Evolutionary conservation across 2,888 invertebrate genomes (phyloP), one percentile per base, ranked within the genome.

Genomic region (Macroteleia sp.): DNA sequence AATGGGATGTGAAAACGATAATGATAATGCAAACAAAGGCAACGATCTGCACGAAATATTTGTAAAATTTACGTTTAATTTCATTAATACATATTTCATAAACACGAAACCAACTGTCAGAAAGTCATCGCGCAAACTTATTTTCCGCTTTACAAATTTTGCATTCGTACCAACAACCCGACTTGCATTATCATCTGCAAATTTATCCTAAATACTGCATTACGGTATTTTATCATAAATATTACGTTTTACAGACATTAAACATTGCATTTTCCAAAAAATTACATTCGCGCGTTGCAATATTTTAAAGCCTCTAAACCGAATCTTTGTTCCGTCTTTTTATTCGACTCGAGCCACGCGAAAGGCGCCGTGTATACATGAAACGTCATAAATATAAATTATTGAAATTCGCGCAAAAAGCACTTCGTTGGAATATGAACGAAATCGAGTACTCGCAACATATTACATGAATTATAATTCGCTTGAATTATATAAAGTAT

Each of bases 321-420:
- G 25, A 52, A 46, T n/a, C 42, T 64, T 64, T 52, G 52, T 42
- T 52, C 19, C 64, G 52, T 50, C 50, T 50, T 48, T 62, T 62
- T 64, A 64, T 52, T 41, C 22, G 50, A 20, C 16, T 62, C 64
- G 64, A 42, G 34, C 12, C 48, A 14, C n/a, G 36, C 50, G 44
- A 48, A 41, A 48, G 62, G 50, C 50, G 62, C 41, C 62, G 39
- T 9, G 39, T 17, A 14, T 9, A 42, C 28, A n/a, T 32, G 12
- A 34, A 14, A 10, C 50, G 34, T 20, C n/a, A 42, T 42, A 64
- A 64, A 42, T 64, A 42, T 64, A 62, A 62, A 50, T 48, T 30
- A 48, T 50, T 62, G 50, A 30, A 30, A 39, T 30, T 48, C 62
- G 50, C 62, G 28, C 50, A 30, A 32, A 44, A 52, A 28, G 36